A percentile compares a stretch with the other conserved stretches of the same genome.
phyloP scores from a whole-genome alignment of 2,113 vertebrate genomes.

The Fregetta grallaria region DNA sequence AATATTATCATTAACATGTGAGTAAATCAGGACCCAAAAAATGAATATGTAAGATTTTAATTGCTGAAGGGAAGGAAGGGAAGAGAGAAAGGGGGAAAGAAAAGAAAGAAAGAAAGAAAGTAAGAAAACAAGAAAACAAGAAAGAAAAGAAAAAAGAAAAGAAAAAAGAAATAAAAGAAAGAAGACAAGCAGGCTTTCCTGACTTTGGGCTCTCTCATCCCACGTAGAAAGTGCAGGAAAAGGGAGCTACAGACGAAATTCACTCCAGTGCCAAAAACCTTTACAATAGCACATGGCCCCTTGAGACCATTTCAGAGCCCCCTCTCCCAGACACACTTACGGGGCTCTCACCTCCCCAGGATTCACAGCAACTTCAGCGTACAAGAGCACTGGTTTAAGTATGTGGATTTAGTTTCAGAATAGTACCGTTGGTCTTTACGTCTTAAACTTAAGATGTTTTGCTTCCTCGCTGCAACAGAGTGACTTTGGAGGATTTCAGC shows the following conservation, averaged over 20 bases:
- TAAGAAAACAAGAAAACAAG: no score
- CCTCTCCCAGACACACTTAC: not conserved
- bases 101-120: accelerated
- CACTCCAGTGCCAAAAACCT: not conserved
- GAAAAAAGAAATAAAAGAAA: no score
- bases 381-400: not conserved
- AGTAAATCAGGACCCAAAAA: not conserved
- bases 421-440: not conserved
- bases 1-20: not conserved
- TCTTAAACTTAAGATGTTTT: not conserved
- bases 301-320: not conserved
- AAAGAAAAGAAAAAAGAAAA: no score
- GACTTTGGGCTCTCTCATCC: not conserved
- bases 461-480: not conserved
- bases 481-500: not conserved
- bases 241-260: not conserved
- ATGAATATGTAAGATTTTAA: not conserved
- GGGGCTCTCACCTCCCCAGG: not conserved
- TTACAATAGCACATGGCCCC: not conserved
- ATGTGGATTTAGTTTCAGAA: not conserved
- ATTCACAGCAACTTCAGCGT: not conserved
- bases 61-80: not conserved
- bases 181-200: not conserved
- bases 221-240: not conserved
- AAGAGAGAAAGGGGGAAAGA: no score